Evolutionary conservation across 2,888 invertebrate genomes (phyloP), one percentile per base, ranked within the genome.

Genomic region (Campoplex capitator): DNA sequence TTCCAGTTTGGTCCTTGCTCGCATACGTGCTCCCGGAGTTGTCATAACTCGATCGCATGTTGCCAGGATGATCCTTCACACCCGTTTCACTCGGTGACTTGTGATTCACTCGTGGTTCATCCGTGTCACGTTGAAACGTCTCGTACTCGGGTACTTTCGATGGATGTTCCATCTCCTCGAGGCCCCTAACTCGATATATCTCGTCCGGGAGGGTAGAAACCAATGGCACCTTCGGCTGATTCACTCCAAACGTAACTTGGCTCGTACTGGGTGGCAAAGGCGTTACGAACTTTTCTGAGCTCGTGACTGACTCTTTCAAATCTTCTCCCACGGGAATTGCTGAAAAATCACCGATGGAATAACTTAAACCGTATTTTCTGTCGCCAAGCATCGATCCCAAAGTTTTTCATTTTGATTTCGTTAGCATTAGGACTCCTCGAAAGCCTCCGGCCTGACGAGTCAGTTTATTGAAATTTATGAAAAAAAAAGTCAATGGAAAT

Each of bases 231-330:
- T 32, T 28, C 48, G 75, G 77, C 42, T 78, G 86, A 81, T 87
- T 87, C 81, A 73, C 84, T 78, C 77, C 56, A 18, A 54, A 62
- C 77, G 84, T 71, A 87, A 82, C 75, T 87, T 78, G 48, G 70
- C 56, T 81, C 48, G 54, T 48, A 42, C 58, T 58, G 18, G 79
- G 16, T 38, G 87, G 84, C 58, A 84, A 23, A 68, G 88, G 88
- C 83, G 88, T 89, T 11, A 88, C 88, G 32, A 88, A 89, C 83
- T 84, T 83, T 79, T 51, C 35, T 75, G 58, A 68, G 71, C 28
- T 75, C 78, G 71, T 70, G 74, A 73, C 76, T n/a, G 38, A 84
- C 71, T 79, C 65, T 32, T 62, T 38, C 11, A 84, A 54, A 45
- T 75, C 73, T 51, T 88, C 84, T 6, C n/a, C 51, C 70, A 51